A percentile compares a stretch with the other conserved stretches of the same genome.
Conservation (phyloP, 2,113 vertebrate species). For the Ctenodactylus gundi region DNA sequence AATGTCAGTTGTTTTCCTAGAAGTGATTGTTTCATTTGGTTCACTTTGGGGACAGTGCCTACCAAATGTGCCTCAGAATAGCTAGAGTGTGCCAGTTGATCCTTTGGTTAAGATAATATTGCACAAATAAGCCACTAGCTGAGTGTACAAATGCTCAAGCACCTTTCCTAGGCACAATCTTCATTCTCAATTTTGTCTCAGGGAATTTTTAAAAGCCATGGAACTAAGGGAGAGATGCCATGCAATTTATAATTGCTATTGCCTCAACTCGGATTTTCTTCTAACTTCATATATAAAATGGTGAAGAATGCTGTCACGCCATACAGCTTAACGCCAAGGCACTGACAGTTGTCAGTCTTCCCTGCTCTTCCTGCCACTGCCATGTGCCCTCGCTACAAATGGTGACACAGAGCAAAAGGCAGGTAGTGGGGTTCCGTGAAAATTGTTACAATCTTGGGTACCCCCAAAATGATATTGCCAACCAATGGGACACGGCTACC, state of each 20-base stretch:
- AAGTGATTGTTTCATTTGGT: not conserved
- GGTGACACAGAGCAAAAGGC: not conserved
- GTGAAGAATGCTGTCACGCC: not conserved
- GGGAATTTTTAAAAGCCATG: not conserved
- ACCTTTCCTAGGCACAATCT: not conserved
- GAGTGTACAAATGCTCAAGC: not conserved
- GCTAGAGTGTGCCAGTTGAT: not conserved
- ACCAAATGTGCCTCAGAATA: not conserved
- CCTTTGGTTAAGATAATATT: not conserved
- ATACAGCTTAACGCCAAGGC: rapidly evolving
- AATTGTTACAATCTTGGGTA: not conserved
- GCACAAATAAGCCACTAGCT: not conserved
- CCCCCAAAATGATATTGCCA: not conserved
- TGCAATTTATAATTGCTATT: not conserved
- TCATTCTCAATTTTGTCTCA: not conserved
- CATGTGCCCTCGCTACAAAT: not conserved
- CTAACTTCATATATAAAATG: not conserved
- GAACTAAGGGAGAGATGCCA: not conserved
- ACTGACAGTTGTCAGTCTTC: not conserved
- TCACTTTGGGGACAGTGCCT: not conserved
- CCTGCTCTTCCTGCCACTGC: not conserved
- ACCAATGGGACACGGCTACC: not conserved
- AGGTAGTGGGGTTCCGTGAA: not conserved
- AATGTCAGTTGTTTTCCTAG: not conserved
- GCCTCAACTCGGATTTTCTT: not conserved